Evolutionary conservation across 2,797 vertebrate genomes (phyloP), one percentile per base, ranked within the genome.

Genomic region (Tauraco hartlaubi): DNA sequence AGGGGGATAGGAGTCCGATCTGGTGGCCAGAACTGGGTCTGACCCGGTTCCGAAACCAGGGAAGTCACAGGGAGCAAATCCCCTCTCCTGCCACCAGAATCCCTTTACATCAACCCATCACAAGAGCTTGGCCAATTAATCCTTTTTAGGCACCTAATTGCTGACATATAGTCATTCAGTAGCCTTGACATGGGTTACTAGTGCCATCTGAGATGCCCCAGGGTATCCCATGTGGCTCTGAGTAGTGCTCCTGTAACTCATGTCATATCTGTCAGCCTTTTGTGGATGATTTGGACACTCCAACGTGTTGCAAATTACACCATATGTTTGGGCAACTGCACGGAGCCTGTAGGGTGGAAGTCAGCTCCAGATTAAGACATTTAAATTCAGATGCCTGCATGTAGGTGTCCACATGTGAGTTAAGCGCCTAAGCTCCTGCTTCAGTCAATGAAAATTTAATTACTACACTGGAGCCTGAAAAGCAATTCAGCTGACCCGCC

Each of bases 371-470:
- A 88, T 81, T 73, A 96, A 92, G 88, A 84, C 43, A 76, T 95
- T 93, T 73, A 81, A 90, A 88, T 86, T 88, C 75, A 87, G 44
- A 88, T 84, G 66, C 22, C 69, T 72, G 18, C 44, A 15, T 73
- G 43, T 58, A 75, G 76, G 29, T 86, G 62, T 64, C 85, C 81
- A 92, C 72, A 90, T 69, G 51, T 81, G 62, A 86, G n/a, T 78
- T 62, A 78, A 92, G 35, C 26, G 85, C 58, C 76, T 90, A 85
- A 66, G 33, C 29, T 81, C 64, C 33, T 48, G 33, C 43, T 94
- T 94, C 78, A 85, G 79, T 92, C 85, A 93, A 90, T 90, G 82
- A 94, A 95, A 95, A 92, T 90, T 73, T 95, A 96, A 97, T 95
- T 69, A 84, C 62, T 92, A 52, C 9, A 11, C 19, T 55, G 39